Evolutionary conservation across 1,140 invertebrate species (phyloP), one percentile per base, ranked within the genome.

Genomic region (Drosophila equinoxialis): DNA sequence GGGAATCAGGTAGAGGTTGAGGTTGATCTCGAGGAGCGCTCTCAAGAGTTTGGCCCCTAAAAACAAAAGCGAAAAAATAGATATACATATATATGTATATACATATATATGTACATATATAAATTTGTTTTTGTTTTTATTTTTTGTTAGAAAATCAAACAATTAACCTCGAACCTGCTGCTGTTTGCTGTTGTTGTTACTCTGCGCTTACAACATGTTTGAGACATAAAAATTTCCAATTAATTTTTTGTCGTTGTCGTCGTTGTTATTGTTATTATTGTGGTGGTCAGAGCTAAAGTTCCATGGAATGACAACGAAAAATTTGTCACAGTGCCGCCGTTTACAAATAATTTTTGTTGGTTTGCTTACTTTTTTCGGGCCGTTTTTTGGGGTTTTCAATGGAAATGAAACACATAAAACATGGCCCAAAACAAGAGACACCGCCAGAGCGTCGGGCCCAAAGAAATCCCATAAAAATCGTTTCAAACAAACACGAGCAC

Each of bases 161-260:
- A 87, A 87, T 87, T 87, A 89, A 87, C 83, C 83, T 89, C 83
- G 84, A 87, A 89, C 80, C 83, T 83, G 83, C 68, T 74, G 65
- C 62, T 72, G 65, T 17, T 41, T 68, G 74, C 37, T 39, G 17
- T 35, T 65, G 13, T 11, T 58, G 58, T 39, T 48, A 37, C 74
- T 64, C 65, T 55, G 74, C 61, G 83, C 83, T 86, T 87, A 86
- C 82, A 85, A 81, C 82, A 86, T 86, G 84, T 87, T 86, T 84
- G 84, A 83, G 84, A 78, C 84, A 87, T 87, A 89, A 83, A 87
- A 87, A 87, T 87, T 87, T 87, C 84, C 84, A 87, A 87, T 87
- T 87, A 87, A 87, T 87, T 85, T 87, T 78, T 23, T 17, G 17
- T 17, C 17, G 20, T 23, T 77, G 70, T 77, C 63, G 37, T 65